Base-by-base conservation (phyloP, 1,140 invertebrate species). In the Hyposmocoma kahamanoa region DNA sequence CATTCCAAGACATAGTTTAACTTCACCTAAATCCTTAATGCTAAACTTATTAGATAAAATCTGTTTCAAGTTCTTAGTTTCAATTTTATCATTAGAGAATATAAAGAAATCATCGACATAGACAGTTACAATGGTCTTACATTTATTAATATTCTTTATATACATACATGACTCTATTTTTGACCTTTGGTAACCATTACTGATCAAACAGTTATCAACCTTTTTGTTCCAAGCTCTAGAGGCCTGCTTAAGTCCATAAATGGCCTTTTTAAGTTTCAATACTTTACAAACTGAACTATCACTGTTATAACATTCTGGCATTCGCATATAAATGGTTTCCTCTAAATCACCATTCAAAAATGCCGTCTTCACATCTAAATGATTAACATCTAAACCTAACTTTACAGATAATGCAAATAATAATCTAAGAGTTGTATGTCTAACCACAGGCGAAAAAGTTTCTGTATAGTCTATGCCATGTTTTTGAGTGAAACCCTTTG, bases 41-140 rank as follows among this genome's bases (percentile, higher is more conserved):
- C 60, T 50, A 47, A 72, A 64, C 43, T 62, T n/a, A 28, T 32
- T 47, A 22, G 26, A 47, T 22, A 68, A 50, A 28, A 50, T 26
- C 13, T 36, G 11, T 53, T 66, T 66, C 47, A 63, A 24, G 4
- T 19, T 22, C 17, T 28, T 42, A 17, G 22, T 44, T 45, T 62
- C 42, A 9, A 32, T 17, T 43, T 56, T 28, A 47, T 61, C 51
- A 50, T 72, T 73, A 11, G 57, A 72, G 56, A 64, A 68, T 30
- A 74, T 46, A 39, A 82, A 62, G 30, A 72, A 59, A 65, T 81
- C 73, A 62, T 76, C 72, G 1, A 80, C 76, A 70, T 69, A 76
- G 3, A 76, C 21, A 46, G 67, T 56, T 4, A 79, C 52, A 42
- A 62, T 68, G 18, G 61, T 61, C 28, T 50, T 59, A 34, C 22